Evolutionary conservation across 2,888 invertebrate species (phyloP).

Genomic region (Drosophila yooni): DNA sequence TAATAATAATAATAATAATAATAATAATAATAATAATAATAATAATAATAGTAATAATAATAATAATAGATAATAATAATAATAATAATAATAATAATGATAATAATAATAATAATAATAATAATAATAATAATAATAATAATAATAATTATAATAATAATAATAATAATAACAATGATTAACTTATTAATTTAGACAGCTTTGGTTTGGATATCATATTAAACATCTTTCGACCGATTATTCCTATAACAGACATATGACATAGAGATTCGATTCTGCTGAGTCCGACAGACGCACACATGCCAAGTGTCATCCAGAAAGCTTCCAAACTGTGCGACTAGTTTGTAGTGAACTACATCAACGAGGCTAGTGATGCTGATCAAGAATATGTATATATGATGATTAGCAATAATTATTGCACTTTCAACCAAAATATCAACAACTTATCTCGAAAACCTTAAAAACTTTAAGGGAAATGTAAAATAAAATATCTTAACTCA

Average conservation of each 20-base stretch:
- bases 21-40: too few relatives aligned
- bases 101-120: too few relatives aligned
- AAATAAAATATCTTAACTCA: background rate
- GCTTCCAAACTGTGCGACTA: background rate
- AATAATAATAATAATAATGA: too few relatives aligned
- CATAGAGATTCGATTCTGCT: accelerated
- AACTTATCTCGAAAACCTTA: background rate
- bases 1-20: too few relatives aligned
- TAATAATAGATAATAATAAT: too few relatives aligned
- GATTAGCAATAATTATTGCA: background rate
- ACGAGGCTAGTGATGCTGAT: background rate
- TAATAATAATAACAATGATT: background rate
- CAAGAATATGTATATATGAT: background rate
- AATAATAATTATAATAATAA: too few relatives aligned
- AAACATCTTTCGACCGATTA: background rate
- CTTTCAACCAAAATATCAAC: background rate
- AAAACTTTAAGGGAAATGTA: background rate
- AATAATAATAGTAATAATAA: too few relatives aligned
- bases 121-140: too few relatives aligned
- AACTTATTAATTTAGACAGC: background rate
- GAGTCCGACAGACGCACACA: background rate
- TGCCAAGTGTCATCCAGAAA: background rate
- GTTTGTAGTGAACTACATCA: background rate
- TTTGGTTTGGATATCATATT: background rate
- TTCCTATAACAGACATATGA: background rate